phyloP scores from a whole-genome alignment of 2,113 vertebrate genomes.

The Cavia aperea region DNA sequence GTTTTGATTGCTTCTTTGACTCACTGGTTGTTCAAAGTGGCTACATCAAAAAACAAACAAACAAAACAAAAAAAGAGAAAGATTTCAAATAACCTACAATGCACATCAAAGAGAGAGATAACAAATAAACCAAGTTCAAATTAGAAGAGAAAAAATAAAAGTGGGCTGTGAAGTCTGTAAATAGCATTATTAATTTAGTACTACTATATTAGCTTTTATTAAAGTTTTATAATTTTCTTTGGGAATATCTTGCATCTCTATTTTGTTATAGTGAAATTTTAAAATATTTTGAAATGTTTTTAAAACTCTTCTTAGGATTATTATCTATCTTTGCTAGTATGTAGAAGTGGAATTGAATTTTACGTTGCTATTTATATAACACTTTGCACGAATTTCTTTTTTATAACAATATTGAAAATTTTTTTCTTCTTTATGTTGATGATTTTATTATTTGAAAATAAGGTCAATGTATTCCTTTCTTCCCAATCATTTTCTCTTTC shows the following conservation, averaged over 20 bases:
- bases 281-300: not conserved
- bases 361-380: not conserved
- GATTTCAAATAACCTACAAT: not conserved
- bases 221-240: not conserved
- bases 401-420: not conserved
- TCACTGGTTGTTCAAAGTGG: not conserved
- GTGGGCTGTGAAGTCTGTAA: not conserved
- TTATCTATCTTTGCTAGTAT: not conserved
- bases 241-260: not conserved
- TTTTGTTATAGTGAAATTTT: not conserved
- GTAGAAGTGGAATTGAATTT: not conserved
- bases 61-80: not conserved
- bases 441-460: constrained; percentile 7
- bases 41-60: not conserved
- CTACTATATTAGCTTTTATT: not conserved
- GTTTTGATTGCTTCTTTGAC: not conserved
- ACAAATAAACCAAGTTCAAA: not conserved
- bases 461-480: not conserved
- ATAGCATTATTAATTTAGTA: not conserved
- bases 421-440: not conserved
- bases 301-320: not conserved
- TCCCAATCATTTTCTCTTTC: constrained; percentile 5
- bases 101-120: not conserved
- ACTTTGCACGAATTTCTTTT: not conserved
- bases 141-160: not conserved